Conservation (phyloP, 2,797 vertebrate genomes). For the Pristis pectinata region DNA sequence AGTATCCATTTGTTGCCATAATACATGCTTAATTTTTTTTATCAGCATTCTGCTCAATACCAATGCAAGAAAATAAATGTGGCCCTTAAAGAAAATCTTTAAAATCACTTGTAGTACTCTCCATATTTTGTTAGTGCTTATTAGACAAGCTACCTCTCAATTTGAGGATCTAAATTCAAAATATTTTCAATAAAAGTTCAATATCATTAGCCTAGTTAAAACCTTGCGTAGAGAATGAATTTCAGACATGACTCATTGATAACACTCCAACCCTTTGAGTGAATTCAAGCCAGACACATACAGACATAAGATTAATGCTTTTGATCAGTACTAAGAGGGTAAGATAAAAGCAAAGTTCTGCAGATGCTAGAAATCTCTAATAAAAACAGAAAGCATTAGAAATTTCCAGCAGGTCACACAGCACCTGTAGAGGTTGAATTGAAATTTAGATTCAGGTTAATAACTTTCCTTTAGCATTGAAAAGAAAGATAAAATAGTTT, state of each 20-base stretch:
- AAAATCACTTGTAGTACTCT: neutral
- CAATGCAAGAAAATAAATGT: neutral
- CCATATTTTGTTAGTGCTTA: neutral
- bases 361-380: neutral
- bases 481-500: too few relatives aligned
- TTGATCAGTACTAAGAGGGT: neutral
- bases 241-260: neutral
- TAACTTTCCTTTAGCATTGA: too few relatives aligned
- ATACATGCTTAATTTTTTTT: neutral
- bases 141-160: neutral
- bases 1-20: neutral
- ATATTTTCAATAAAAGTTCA: conserved; percentile 10
- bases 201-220: neutral
- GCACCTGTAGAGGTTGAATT: too few relatives aligned
- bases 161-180: conserved; percentile 9
- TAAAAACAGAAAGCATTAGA: too few relatives aligned
- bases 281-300: neutral
- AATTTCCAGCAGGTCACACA: too few relatives aligned
- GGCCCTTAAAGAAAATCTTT: neutral
- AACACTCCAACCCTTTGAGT: neutral
- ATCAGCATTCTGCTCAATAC: neutral
- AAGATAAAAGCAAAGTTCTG: neutral
- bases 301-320: neutral
- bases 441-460: too few relatives aligned
- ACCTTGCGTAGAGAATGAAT: neutral